A percentile compares a stretch with the other conserved stretches of the same genome.
Evolutionary conservation across 2,888 invertebrate genomes (phyloP).

Genomic region (Eupithecia centaureata): DNA sequence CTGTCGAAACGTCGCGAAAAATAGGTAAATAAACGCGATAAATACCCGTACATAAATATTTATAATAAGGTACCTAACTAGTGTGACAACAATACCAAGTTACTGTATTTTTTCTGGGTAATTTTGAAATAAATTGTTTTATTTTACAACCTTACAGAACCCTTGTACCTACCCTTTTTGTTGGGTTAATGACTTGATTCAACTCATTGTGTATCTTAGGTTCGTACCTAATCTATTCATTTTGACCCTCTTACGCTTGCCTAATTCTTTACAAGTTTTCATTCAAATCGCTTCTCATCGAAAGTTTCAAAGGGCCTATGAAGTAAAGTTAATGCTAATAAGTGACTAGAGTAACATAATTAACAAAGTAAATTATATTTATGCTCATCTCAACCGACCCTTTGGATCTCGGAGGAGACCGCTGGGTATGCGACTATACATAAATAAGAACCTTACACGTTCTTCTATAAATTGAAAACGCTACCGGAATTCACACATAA

Average conservation of each 20-base stretch:
- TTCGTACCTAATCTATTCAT: too few species aligned
- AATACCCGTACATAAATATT: too few species aligned
- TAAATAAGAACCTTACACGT: slow-evolving; percentile 52
- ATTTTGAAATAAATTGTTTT: too few species aligned
- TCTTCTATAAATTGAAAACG: slow-evolving; percentile 58
- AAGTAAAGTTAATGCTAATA: neutral
- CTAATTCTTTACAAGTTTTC: neutral
- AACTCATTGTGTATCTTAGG: neutral
- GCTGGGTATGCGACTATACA: slow-evolving; percentile 40
- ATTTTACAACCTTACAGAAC: too few species aligned
- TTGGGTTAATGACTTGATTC: neutral
- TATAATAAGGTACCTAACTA: too few species aligned
- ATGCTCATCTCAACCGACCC: slow-evolving; percentile 1
- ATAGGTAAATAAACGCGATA: too few species aligned
- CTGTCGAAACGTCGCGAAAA: too few species aligned
- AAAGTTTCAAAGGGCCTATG: neutral
- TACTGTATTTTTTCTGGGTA: neutral
- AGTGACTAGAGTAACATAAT: neutral
- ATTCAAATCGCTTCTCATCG: neutral
- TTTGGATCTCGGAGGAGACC: slow-evolving; percentile 37
- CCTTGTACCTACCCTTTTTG: neutral
- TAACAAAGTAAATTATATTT: neutral
- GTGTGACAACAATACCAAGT: neutral
- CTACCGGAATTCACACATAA: slow-evolving; percentile 40
- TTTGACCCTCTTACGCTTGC: neutral